phyloP scores from a whole-genome alignment of 2,888 invertebrate genomes.

The Rhimphoctona megacephalus region DNA sequence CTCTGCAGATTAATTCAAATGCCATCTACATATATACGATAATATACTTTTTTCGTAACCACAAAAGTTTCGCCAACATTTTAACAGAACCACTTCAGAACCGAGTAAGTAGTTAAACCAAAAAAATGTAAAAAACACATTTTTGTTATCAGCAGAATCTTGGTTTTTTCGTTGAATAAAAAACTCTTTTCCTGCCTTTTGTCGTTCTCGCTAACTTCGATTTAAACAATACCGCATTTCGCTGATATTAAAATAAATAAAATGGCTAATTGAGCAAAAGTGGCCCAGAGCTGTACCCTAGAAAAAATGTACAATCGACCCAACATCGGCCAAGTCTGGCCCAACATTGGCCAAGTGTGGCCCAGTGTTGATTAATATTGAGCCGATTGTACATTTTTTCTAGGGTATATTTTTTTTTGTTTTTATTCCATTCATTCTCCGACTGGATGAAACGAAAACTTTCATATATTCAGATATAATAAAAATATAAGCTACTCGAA shows the following conservation, averaged over 20 bases:
- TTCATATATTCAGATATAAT: too few relatives aligned
- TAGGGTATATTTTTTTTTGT: too few relatives aligned
- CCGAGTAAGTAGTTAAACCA: neutral
- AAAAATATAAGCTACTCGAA: neutral
- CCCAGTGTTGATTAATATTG: too few relatives aligned
- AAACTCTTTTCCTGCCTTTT: conserved; percentile 23
- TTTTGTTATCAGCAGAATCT: neutral
- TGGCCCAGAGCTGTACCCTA: too few relatives aligned
- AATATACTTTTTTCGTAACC: conserved; percentile 14
- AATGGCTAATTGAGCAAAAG: conserved; percentile 42
- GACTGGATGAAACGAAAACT: neutral
- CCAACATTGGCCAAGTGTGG: too few relatives aligned
- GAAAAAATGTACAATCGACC: too few relatives aligned
- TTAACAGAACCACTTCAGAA: conserved; percentile 38
- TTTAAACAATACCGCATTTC: conserved; percentile 4
- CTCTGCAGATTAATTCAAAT: conserved; percentile 1
- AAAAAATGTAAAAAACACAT: neutral
- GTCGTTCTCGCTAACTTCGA: neutral
- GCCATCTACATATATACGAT: neutral
- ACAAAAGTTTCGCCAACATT: conserved; percentile 54
- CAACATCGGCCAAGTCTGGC: too few relatives aligned
- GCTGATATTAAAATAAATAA: conserved; percentile 46
- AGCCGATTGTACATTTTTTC: too few relatives aligned
- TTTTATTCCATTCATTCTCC: too few relatives aligned
- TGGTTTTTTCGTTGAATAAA: conserved; percentile 51